Percentiles rank a stretch among this genome's conserved stretches.
phyloP scores from a whole-genome alignment of 2,797 vertebrate genomes.

The Spea hammondii region DNA sequence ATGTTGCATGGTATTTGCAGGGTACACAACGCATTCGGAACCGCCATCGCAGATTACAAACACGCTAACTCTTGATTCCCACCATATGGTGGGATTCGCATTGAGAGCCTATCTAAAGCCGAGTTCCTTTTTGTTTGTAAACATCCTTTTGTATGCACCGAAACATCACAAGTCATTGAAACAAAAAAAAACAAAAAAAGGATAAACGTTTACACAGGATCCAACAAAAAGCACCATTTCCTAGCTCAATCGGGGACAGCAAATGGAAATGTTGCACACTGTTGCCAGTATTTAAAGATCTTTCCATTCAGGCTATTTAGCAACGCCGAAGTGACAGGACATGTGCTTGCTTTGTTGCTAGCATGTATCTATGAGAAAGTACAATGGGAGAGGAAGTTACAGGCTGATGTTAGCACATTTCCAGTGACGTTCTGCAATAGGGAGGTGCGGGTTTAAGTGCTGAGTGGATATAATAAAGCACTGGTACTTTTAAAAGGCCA shows the following conservation, averaged over 20 bases:
- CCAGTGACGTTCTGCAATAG: too few relatives aligned
- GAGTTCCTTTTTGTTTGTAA: slow-evolving; percentile 25
- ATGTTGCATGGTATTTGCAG: background rate
- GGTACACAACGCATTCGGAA: slow-evolving; percentile 16
- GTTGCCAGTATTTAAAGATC: slow-evolving; percentile 33
- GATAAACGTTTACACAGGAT: slow-evolving; percentile 43
- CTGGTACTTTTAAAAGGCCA: too few relatives aligned
- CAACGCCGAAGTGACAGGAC: slow-evolving; percentile 12
- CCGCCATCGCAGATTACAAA: background rate
- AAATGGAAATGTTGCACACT: slow-evolving; percentile 35
- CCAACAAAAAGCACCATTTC: slow-evolving; percentile 38
- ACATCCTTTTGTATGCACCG: background rate
- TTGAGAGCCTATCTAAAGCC: slow-evolving; percentile 3
- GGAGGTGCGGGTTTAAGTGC: too few relatives aligned
- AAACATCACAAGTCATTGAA: slow-evolving; percentile 3
- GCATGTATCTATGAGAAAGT: slow-evolving; percentile 10
- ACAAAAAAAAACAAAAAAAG: slow-evolving; percentile 18
- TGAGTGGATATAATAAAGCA: too few relatives aligned
- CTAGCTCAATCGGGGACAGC: slow-evolving; percentile 13
- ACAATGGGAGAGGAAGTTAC: background rate
- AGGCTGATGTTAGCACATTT: too few relatives aligned
- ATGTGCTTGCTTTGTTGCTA: slow-evolving; percentile 12
- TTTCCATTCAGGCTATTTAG: slow-evolving; percentile 24
- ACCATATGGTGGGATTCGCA: slow-evolving; percentile 12
- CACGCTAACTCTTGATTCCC: slow-evolving; percentile 14